These are phyloP conservation scores for Limnephilus rhombicus DNA, from an alignment of 2,888 invertebrate genomes.

Conservation along the genomic window DNA sequence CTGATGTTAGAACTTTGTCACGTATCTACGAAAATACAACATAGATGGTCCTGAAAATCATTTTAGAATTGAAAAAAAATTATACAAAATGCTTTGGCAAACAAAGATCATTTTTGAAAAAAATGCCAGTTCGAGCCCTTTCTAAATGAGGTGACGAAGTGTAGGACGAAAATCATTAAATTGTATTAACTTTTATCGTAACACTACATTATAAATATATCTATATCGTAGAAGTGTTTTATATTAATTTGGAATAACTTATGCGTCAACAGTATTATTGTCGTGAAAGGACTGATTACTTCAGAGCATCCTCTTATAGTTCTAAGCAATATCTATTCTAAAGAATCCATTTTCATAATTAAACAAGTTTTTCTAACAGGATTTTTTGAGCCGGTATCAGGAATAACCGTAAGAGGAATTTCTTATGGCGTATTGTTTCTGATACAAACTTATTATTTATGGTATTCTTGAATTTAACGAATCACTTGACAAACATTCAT, in stretches of 20 bases:
- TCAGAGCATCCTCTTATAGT: neutral
- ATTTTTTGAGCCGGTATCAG: neutral
- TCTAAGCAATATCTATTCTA: neutral
- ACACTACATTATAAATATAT: too few relatives aligned
- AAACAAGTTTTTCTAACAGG: neutral
- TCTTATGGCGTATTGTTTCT: neutral
- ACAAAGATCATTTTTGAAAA: too few relatives aligned
- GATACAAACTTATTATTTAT: neutral
- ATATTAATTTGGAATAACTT: neutral
- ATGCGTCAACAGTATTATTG: neutral
- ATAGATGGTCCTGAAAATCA: too few relatives aligned
- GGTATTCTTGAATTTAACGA: neutral
- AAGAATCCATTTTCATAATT: neutral
- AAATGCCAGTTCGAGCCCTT: too few relatives aligned
- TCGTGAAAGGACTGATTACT: neutral
- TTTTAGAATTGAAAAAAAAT: too few relatives aligned
- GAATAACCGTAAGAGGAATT: neutral
- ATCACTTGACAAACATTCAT: neutral
- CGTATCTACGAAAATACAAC: too few relatives aligned
- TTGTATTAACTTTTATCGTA: too few relatives aligned
- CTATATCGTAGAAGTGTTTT: neutral
- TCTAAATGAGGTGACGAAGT: too few relatives aligned
- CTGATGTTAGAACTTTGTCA: too few relatives aligned
- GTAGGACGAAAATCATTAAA: too few relatives aligned
- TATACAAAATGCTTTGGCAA: too few relatives aligned